Percentiles rank a stretch among this genome's conserved stretches.
Evolutionary conservation across 1,140 invertebrate genomes (phyloP).

Genomic region (Hypothenemus hampei): DNA sequence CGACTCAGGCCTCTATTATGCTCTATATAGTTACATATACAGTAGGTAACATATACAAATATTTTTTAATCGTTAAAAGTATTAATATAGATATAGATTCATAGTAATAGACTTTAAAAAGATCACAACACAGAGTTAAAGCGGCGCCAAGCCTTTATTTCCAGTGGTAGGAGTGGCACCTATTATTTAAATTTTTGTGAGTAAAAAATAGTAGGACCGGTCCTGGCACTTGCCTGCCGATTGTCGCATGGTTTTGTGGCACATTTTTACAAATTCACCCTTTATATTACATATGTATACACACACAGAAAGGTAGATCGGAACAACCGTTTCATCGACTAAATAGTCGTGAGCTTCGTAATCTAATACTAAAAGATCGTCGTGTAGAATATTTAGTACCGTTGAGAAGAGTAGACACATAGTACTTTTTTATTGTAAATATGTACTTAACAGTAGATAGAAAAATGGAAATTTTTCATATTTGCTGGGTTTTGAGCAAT

Average conservation of each 20-base stretch:
- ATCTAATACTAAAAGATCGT: background rate
- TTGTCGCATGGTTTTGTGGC: conserved; percentile 29
- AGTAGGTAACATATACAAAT: conserved; percentile 46
- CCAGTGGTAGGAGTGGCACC: conserved; percentile 26
- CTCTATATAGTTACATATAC: conserved; percentile 41
- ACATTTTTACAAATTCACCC: conserved; percentile 27
- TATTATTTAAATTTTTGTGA: conserved; percentile 28
- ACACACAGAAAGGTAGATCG: background rate
- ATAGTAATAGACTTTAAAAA: conserved; percentile 49
- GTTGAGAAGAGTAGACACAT: too few relatives aligned
- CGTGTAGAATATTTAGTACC: conserved; percentile 25
- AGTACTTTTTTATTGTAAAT: too few relatives aligned
- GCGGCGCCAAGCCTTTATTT: conserved; percentile 32
- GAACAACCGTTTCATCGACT: background rate
- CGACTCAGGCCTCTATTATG: conserved; percentile 32
- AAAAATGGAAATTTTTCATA: too few relatives aligned
- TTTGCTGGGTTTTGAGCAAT: too few relatives aligned
- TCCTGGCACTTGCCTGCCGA: conserved; percentile 20
- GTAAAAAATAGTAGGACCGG: conserved; percentile 36
- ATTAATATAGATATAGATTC: conserved; percentile 48
- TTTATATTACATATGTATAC: background rate
- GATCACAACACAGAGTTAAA: conserved; percentile 49
- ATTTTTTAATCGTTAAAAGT: conserved; percentile 40
- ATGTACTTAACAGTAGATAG: too few relatives aligned
- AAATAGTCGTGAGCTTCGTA: too few relatives aligned